Evolutionary conservation across 2,797 vertebrate species (phyloP).

Genomic region (Varecia variegata): DNA sequence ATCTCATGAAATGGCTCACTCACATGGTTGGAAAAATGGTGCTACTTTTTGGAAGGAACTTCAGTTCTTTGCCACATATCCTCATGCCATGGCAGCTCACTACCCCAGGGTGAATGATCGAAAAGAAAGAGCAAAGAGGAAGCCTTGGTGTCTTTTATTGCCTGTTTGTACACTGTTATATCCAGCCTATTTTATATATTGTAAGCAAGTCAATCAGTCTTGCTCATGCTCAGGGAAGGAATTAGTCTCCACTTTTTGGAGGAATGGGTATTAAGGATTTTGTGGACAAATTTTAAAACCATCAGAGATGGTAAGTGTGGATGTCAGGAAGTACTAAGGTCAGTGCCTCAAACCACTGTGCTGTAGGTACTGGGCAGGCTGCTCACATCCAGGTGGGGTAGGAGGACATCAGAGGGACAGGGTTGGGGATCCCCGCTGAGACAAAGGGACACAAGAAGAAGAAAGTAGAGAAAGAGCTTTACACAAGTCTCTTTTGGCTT

Average conservation of each 20-base stretch:
- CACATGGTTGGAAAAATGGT: neutral
- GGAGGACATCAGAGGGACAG: neutral
- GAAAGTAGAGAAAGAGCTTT: neutral
- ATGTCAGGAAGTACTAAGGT: neutral
- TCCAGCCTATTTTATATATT: neutral
- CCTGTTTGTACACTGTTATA: neutral
- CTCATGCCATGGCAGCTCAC: neutral
- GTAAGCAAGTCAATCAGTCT: neutral
- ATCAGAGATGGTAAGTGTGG: neutral
- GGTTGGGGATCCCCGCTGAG: neutral
- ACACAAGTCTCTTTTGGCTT: neutral
- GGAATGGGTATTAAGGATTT: neutral
- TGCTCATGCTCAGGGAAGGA: neutral
- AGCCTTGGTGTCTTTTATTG: neutral
- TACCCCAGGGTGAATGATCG: neutral
- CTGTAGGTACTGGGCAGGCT: neutral
- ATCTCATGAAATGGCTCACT: neutral
- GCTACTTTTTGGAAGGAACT: neutral
- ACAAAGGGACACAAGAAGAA: neutral
- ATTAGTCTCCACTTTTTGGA: neutral
- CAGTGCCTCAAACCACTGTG: neutral
- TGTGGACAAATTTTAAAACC: neutral
- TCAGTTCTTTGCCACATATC: neutral
- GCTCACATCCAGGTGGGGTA: neutral
- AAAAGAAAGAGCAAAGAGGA: neutral